Conservation (phyloP, 2,797 vertebrate genomes). For the Nyctalus aviator region DNA sequence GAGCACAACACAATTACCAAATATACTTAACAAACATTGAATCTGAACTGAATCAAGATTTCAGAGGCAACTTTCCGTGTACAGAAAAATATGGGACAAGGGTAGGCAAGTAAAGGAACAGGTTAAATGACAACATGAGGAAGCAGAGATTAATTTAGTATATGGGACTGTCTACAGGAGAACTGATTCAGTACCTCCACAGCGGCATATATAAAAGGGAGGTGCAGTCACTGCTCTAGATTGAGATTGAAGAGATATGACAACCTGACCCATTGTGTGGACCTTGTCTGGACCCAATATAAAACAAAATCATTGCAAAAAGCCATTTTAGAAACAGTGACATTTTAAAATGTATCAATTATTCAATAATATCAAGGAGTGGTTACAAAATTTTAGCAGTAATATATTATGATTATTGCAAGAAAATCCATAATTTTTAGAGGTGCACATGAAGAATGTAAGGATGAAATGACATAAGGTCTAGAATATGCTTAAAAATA, state of each 20-base stretch:
- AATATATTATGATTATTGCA: background rate
- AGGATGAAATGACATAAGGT: background rate
- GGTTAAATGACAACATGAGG: background rate
- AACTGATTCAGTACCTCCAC: background rate
- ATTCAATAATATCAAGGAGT: background rate
- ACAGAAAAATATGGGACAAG: background rate
- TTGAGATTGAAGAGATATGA: background rate
- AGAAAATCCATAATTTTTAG: background rate
- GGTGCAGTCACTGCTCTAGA: background rate
- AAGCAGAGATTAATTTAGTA: background rate
- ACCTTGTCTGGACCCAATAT: background rate
- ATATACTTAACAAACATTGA: background rate
- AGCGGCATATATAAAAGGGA: background rate
- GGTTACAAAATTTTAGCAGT: background rate
- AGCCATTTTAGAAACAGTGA: conserved; percentile 8
- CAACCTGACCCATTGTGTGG: background rate
- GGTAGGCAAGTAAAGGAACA: background rate
- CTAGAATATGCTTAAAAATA: conserved; percentile 34
- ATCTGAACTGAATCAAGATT: background rate
- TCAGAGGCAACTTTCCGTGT: background rate
- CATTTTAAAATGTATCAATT: background rate
- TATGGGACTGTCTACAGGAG: background rate
- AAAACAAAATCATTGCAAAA: background rate
- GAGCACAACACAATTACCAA: background rate
- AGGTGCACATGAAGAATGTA: background rate